phyloP scores from a whole-genome alignment of 2,888 invertebrate genomes.

The Dorcus hopei region DNA sequence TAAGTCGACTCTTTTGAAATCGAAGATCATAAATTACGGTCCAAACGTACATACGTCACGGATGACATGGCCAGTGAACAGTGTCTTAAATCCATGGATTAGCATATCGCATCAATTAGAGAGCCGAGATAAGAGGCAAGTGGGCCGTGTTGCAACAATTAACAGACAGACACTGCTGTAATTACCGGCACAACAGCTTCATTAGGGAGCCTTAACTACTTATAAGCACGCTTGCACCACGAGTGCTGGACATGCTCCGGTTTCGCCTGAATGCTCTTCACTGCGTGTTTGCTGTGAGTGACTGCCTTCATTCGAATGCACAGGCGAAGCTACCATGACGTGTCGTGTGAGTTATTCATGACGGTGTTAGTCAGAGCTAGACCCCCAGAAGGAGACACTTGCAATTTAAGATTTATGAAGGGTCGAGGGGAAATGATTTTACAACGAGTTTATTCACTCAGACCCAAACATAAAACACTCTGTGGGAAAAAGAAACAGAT shows the following conservation, averaged over 20 bases:
- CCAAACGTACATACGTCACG: conserved; percentile 13
- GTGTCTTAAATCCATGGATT: conserved; percentile 27
- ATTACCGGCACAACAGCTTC: conserved; percentile 30
- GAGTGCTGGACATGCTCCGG: neutral
- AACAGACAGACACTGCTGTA: conserved; percentile 27
- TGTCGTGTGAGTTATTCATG: neutral
- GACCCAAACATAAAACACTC: too few species aligned
- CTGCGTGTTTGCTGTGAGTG: neutral
- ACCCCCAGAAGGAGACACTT: too few species aligned
- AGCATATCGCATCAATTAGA: conserved; percentile 32
- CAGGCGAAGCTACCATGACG: neutral
- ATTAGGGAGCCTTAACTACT: conserved; percentile 25
- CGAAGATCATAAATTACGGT: too few species aligned
- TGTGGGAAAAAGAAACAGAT: too few species aligned
- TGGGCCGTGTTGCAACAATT: conserved; percentile 29
- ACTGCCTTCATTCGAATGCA: neutral
- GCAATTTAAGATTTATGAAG: too few species aligned
- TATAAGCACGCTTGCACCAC: conserved; percentile 23
- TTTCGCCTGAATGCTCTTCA: neutral
- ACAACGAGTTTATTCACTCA: too few species aligned
- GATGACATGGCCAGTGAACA: conserved; percentile 18
- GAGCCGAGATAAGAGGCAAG: conserved; percentile 24
- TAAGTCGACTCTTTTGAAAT: too few species aligned
- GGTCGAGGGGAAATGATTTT: too few species aligned
- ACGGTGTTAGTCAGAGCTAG: too few species aligned